Base-by-base conservation (phyloP, 1,140 invertebrate genomes). In the Battus philenor region DNA sequence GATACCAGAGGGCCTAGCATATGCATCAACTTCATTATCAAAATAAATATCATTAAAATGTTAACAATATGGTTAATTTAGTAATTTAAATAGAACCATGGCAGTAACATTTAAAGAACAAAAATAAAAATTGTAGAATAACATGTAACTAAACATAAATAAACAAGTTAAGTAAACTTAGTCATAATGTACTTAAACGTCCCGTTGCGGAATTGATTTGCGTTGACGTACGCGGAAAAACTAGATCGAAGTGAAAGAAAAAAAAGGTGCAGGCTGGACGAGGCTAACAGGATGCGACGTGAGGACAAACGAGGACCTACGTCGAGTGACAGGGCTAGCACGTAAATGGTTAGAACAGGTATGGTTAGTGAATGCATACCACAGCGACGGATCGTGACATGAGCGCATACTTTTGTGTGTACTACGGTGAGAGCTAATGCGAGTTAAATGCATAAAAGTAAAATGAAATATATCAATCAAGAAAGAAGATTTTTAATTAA, bases 231-330 rank as follows among this genome's bases (percentile, higher is more conserved):
- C n/a, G 44, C 57, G 59, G 64, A 70, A 67, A 55, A 50, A 44
- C 59, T 51, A 47, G 50, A 51, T 30, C 22, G 11, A 31, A 47
- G 51, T 48, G 54, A 60, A 55, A 55, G 49, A 60, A 57, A 59
- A 61, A 65, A 62, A 48, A 46, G 30, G 36, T 12, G 38, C 39
- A 26, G 49, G 18, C 33, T 17, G 26, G 36, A 32, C 63, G 67
- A 70, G 67, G 67, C 41, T 53, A 70, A 65, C 67, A 67, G 64
- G 63, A 67, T 65, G 58, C 56, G 36, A 50, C 39, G 34, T 55
- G 58, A 62, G 60, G 56, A 63, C 60, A 61, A 50, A 17, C 47
- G 38, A 60, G 53, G 47, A 41, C 50, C 46, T 45, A 27, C 22
- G 44, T 54, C 33, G 13, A 11, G 27, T 30, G 33, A 16, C 29